Evolutionary conservation across 2,797 vertebrate genomes (phyloP).

Genomic region (Chiloscyllium punctatum): DNA sequence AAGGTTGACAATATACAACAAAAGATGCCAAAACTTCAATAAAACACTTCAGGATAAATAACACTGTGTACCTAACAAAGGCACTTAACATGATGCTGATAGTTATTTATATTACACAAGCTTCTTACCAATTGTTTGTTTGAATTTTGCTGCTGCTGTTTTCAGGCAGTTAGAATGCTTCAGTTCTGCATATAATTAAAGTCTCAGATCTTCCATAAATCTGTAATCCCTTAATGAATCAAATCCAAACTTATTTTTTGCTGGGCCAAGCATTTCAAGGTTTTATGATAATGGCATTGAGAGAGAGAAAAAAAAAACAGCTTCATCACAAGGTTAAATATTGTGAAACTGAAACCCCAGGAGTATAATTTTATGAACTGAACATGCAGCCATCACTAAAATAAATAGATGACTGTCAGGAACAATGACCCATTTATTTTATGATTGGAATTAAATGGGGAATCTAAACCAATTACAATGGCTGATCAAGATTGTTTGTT

Average conservation of each 20-base stretch:
- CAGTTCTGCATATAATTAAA: background rate
- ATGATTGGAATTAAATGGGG: background rate
- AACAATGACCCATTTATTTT: background rate
- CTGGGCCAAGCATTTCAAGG: background rate
- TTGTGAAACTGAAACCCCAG: background rate
- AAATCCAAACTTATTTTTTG: background rate
- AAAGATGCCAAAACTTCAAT: background rate
- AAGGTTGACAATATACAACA: background rate
- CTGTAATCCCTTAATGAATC: background rate
- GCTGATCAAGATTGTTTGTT: background rate
- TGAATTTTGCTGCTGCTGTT: background rate
- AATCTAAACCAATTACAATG: background rate
- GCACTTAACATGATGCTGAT: background rate
- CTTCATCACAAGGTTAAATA: background rate
- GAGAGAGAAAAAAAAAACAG: background rate
- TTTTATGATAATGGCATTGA: background rate
- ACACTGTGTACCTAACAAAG: background rate
- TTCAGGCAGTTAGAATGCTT: background rate
- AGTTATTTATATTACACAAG: background rate
- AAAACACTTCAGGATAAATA: background rate
- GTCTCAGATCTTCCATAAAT: background rate
- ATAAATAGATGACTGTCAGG: background rate
- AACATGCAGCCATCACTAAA: background rate
- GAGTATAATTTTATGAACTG: background rate
- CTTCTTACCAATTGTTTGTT: background rate